Evolutionary conservation across 1,140 invertebrate species (phyloP), one percentile per base, ranked within the genome.

Genomic region (Cardiocondyla obscurior): DNA sequence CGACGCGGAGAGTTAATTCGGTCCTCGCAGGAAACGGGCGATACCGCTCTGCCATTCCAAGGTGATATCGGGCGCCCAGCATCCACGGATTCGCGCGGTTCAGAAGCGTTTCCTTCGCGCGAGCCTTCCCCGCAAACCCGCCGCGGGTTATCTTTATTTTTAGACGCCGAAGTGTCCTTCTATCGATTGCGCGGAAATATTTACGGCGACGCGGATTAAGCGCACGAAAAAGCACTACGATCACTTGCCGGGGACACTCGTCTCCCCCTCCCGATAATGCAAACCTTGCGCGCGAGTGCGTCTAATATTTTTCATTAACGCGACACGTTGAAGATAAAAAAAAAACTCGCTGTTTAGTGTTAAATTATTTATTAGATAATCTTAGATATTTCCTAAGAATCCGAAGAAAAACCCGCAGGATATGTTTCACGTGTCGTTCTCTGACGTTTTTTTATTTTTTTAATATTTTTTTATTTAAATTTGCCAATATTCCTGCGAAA

Each of bases 81-180:
- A 69, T 69, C 12, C 28, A 8, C 44, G n/a, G n/a, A n/a, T n/a
- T n/a, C 3, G 8, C 10, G 25, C n/a, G 64, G 28, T 51, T 30
- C 30, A 69, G 12, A 67, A 49, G 46, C 65, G 14, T 62, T 57
- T 57, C 57, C 33, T 6, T 28, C 22, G 3, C 33, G 12, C 10
- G 22, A 62, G 16, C 14, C 69, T 64, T 64, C 19, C 14, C 58
- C 25, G 58, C 58, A 3, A 62, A n/a, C n/a, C n/a, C n/a, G n/a
- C 55, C 25, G 16, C 39, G 12, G 28, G 8, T 46, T 36, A 25
- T 64, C 60, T 76, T 36, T 76, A 49, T 64, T 64, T 46, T 64
- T 36, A 74, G 33, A 60, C 44, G 49, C 33, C 57, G 57, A 64
- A 64, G 73, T 25, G 73, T 49, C 73, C 73, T 73, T 58, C 22